Evolutionary conservation across 2,888 invertebrate genomes (phyloP), one percentile per base, ranked within the genome.

Genomic region (Tricholauxania praeusta): DNA sequence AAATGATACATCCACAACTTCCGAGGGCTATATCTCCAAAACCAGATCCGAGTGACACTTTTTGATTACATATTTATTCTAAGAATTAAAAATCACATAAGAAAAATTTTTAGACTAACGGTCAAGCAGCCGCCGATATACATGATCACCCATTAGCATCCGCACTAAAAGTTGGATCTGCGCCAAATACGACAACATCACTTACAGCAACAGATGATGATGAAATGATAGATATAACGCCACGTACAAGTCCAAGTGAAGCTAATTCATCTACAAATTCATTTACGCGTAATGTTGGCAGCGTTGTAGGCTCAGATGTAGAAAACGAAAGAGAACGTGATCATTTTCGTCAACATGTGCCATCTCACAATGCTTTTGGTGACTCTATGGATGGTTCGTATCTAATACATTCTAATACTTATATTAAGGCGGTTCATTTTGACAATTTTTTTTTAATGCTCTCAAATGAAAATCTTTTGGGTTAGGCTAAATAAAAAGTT

Each of bases 141-240:
- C 79, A 78, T 71, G 82, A 85, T 80, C 82, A 85, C 79, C 83
- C 86, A 75, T 73, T 86, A 73, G 82, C 86, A 71, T 78, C 83
- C 39, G 66, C 77, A 72, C 17, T 73, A 52, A 73, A 59, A 60
- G 15, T 48, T 7, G 55, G 63, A 8, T 59, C 57, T 17, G 75
- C 80, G 65, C 77, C 78, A 57, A 81, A 83, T 72, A 84, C 83
- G 72, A 83, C 85, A 66, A 83, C 84, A 72, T 80, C 82, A 66
- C 79, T 83, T 51, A 82, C 82, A 19, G 77, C 79, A 57, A 78
- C 80, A 62, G 91, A 91, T 84, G 87, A 86, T 75, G 91, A 91
- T 86, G 91, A 91, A 83, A 92, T 92, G 91, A 90, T 91, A 79
- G 91, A 91, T 84, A 91, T 92, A 78, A 90, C 90, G 66, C 91